Conservation (phyloP, 2,888 invertebrate genomes). For the Rhamnusium bicolor region DNA sequence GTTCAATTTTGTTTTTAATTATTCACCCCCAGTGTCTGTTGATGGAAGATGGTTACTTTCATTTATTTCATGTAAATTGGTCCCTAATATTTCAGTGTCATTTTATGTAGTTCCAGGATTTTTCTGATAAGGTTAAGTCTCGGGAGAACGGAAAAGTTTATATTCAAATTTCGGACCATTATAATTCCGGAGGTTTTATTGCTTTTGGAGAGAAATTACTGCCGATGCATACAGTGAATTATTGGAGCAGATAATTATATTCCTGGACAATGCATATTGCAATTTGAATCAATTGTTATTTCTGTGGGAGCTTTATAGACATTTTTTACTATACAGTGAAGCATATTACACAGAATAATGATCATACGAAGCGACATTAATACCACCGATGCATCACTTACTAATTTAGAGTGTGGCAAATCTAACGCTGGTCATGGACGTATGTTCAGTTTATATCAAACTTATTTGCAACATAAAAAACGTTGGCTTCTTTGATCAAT, state of each 20-base stretch:
- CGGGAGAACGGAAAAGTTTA: slow-evolving; percentile 9
- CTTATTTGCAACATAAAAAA: no score
- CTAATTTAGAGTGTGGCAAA: no score
- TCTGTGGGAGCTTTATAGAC: no score
- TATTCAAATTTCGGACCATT: slow-evolving; percentile 12
- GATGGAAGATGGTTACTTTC: slow-evolving; percentile 26
- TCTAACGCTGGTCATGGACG: no score
- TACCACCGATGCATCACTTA: no score
- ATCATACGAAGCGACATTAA: no score
- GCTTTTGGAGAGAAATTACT: neutral
- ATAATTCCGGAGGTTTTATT: slow-evolving; percentile 17
- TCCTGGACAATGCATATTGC: neutral
- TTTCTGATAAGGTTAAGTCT: slow-evolving; percentile 12
- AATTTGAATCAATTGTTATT: neutral
- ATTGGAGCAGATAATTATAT: neutral
- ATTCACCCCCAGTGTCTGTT: slow-evolving; percentile 30
- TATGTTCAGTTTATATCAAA: no score
- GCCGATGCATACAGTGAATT: slow-evolving; percentile 1
- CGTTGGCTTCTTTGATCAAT: no score
- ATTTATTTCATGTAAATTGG: slow-evolving; percentile 21
- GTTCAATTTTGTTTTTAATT: slow-evolving; percentile 37
- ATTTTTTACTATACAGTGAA: no score
- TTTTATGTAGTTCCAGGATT: slow-evolving; percentile 13
- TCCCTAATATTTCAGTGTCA: neutral
- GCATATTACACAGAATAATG: no score